Evolutionary conservation across 2,888 invertebrate genomes (phyloP), one percentile per base, ranked within the genome.

Genomic region (Tenthredo scrophulariae): DNA sequence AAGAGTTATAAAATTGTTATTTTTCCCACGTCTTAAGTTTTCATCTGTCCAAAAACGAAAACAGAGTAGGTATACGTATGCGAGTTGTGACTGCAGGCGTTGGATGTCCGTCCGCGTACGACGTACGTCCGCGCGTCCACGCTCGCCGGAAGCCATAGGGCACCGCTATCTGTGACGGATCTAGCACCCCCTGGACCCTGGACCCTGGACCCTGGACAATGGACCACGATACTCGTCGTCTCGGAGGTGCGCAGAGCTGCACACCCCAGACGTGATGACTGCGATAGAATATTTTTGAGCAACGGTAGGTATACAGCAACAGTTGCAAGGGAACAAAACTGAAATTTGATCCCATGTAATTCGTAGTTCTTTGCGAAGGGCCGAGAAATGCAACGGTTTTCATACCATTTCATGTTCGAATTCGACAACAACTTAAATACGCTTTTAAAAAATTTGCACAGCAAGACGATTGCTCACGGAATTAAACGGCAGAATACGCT

Each of bases 91-190:
- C 62, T n/a, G 54, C 54, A n/a, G 67, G 62, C 43, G 83, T 46
- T 65, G 58, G 62, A 22, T 80, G 62, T 62, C 79, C 58, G 79
- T 79, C 86, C 86, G 85, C 87, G 85, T 58, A 62, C 26, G 72
- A 74, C 2, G 72, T 72, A 37, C 72, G 72, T 72, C 62, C 84
- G 54, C 50, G 62, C 85, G 88, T 87, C 87, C 86, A 85, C 87
- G 86, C 86, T 86, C 88, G 89, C 89, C 89, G 89, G 89, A 89
- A 90, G 89, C 89, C 88, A 86, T 88, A 88, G 89, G 88, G 89
- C 88, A 89, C 89, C 88, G 89, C 80, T 85, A 91, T 91, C 90
- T 89, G 87, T 87, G 88, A 87, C 89, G 90, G 89, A 91, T 91
- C 90, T 89, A 89, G 90, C 90, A 90, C 90, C 89, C 90, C 62